A percentile compares a stretch with the other conserved stretches of the same genome.
Evolutionary conservation across 2,888 invertebrate genomes (phyloP).

Genomic region (Synergus umbraculus): DNA sequence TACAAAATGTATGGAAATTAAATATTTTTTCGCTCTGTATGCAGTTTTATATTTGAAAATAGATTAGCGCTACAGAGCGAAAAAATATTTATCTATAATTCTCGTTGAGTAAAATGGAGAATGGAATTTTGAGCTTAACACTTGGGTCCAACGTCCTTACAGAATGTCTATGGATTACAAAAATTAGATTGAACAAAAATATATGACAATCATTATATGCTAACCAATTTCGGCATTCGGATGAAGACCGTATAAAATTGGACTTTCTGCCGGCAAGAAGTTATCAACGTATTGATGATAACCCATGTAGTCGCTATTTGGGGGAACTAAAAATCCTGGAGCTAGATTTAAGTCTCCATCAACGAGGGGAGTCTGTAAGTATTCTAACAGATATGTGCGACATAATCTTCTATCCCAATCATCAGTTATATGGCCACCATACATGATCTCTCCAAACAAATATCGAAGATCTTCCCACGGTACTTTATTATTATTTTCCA

Average conservation of each 20-base stretch:
- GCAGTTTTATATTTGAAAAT: too few species aligned
- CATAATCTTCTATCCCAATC: constrained; percentile 96
- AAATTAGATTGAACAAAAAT: not conserved
- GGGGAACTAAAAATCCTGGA: constrained; percentile 91
- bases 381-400: constrained; percentile 90
- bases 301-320: constrained; percentile 90
- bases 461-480: constrained; percentile 97
- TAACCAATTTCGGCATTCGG: constrained; percentile 95
- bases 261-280: constrained; percentile 91
- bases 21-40: too few species aligned
- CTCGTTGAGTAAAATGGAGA: too few species aligned
- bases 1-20: too few species aligned
- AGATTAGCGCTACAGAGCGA: too few species aligned
- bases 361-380: constrained; percentile 91
- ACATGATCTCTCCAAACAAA: constrained; percentile 98
- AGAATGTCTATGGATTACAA: not conserved
- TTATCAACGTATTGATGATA: constrained; percentile 95
- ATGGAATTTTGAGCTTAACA: too few species aligned
- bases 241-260: constrained; percentile 93
- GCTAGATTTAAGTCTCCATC: constrained; percentile 92
- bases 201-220: not conserved
- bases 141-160: not conserved
- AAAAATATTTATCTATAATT: too few species aligned
- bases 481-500: constrained; percentile 91
- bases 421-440: constrained; percentile 97